Base-by-base conservation (phyloP, 2,113 vertebrate species). In the Pterocles burchelli region DNA sequence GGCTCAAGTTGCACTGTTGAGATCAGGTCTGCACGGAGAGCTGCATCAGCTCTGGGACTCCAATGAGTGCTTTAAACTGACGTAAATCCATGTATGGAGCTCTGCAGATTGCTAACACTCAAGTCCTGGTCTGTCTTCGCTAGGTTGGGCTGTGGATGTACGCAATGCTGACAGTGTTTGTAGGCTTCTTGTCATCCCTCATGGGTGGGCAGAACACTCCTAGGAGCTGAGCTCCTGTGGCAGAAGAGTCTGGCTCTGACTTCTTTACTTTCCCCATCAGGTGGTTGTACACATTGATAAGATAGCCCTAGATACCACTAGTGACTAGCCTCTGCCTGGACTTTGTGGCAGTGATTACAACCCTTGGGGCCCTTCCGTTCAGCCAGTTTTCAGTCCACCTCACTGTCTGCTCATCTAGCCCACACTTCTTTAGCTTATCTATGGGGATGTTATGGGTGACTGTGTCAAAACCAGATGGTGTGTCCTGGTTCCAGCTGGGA, bases 321-420 rank as follows among this genome's bases (percentile, higher is more conserved):
- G 17, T 13, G 6, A 13, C 11, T 55, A 57, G 7, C 3, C 5
- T 77, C 54, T 46, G 3, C 0, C 0, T 73, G 45, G n/a, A 45
- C 18, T 87, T 84, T 18, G 7, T 76, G 41, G 13, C 15, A 14
- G 19, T 48, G 36, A 19, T 55, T 62, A 22, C 36, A 93, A 28
- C 0, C 0, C 22, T 63, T 51, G 46, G 18, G 55, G 25, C 41
- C 13, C 52, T 72, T 5, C 21, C 24, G 46, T 31, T 63, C 10
- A 72, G 9, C 5, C 9, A 29, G 1, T 36, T 74, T 63, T 72
- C 41, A 41, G 13, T 41, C 41, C 41, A 41, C 41, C 12, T 41
- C 41, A 41, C 41, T 41, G 41, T 41, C 41, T 13, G 14, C 41
- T 41, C 41, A 41, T 41, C 41, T 41, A 41, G 41, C 41, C 41